Conservation (phyloP, 1,140 invertebrate species). For the Meloidogyne floridensis region DNA sequence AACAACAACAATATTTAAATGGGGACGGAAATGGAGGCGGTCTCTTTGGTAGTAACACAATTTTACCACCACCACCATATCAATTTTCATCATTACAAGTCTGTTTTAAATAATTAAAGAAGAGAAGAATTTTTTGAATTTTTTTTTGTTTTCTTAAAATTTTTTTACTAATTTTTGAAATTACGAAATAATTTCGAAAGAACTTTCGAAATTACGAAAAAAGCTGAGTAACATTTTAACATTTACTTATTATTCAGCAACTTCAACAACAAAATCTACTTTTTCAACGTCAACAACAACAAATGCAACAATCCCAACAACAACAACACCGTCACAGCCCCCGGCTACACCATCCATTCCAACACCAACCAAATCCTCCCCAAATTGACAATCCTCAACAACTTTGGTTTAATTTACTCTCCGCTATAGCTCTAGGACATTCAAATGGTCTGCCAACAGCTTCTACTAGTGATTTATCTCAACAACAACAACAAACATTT, state of each 20-base stretch:
- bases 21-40: constrained; percentile 7
- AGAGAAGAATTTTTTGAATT: background rate
- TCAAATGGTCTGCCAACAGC: background rate
- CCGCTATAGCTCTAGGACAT: background rate
- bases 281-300: background rate
- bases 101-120: background rate
- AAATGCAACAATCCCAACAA: constrained; percentile 5
- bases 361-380: background rate
- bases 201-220: no score
- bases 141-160: no score
- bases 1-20: constrained; percentile 10
- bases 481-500: background rate
- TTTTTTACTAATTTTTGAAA: background rate
- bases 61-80: background rate
- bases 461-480: background rate
- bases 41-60: background rate
- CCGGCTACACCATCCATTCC: background rate
- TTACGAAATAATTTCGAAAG: no score
- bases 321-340: background rate
- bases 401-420: background rate
- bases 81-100: constrained; percentile 5
- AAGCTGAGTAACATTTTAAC: no score
- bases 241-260: background rate
- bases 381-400: background rate
- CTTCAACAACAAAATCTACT: background rate